Base-by-base conservation (phyloP, 2,888 invertebrate genomes). In the Mermis nigrescens region DNA sequence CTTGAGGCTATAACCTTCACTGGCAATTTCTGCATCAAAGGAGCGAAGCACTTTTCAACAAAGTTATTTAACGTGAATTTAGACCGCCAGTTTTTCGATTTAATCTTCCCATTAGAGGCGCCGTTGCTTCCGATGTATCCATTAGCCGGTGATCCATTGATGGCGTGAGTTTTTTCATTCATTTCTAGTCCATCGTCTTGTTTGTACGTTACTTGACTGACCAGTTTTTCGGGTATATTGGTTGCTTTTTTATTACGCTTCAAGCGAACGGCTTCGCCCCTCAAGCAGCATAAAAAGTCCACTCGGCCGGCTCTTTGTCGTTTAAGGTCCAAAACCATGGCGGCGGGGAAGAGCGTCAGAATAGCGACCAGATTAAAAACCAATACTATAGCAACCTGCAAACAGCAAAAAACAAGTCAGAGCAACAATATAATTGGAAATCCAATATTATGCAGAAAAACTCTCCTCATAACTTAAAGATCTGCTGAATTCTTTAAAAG, bases 281-380 rank as follows among this genome's bases (percentile, higher is more conserved):
- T 62, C 48, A 64, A 62, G 68, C 89, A 87, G 72, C 87, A 90
- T 46, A 86, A 79, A 26, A 89, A 77, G 70, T 90, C 90, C 0
- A 84, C 80, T 46, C 84, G 77, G 0, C 82, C 82, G 0, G 83
- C 81, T 1, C 82, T 81, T 62, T 78, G 73, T 52, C 81, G 69
- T 2, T 84, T 79, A 57, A 90, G 76, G 72, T 94, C 91, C 63
- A 94, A 73, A 27, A 91, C 90, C 66, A 95, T 83, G 78, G 95
- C 82, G 0, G 94, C 90, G 0, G 95, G 95, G 71, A 89, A 90
- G 12, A 95, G 84, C 29, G 94, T 77, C 59, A 98, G 75, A 72
- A 89, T 83, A 0, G 89, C 84, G 1, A 84, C 83, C 64, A 90
- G 77, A 75, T 91, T 91, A 76, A 94, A 90, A n/a, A 86, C 78